Conservation (phyloP, 2,113 vertebrate species). For the Acanthisitta chloris region DNA sequence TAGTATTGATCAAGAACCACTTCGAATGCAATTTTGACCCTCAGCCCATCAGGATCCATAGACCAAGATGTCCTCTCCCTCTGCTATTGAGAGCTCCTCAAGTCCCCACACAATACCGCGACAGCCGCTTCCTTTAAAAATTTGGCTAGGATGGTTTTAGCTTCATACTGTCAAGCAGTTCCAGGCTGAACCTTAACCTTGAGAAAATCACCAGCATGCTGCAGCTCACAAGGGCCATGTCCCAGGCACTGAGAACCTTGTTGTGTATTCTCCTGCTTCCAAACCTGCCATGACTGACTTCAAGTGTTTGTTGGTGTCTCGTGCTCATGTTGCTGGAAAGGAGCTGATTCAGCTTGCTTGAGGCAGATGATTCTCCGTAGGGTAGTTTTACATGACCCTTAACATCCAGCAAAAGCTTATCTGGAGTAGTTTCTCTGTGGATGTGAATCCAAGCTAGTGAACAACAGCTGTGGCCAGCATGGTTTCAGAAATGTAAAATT, state of each 20-base stretch:
- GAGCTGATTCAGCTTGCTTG: not conserved
- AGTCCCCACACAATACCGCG: not conserved
- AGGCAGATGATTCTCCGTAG: not conserved
- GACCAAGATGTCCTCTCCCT: not conserved
- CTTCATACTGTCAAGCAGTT: not conserved
- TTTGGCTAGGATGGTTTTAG: not conserved
- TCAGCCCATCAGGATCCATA: not conserved
- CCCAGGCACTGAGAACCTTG: not conserved
- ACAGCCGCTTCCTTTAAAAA: not conserved
- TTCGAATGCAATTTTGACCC: not conserved
- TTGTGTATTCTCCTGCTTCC: not conserved
- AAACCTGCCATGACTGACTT: not conserved
- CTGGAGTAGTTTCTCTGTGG: not conserved
- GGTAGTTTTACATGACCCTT: not conserved
- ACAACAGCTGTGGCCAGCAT: not conserved
- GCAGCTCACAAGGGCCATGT: not conserved
- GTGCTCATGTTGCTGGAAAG: fast-evolving
- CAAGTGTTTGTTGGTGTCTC: not conserved
- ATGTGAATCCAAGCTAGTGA: not conserved
- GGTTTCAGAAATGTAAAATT: not conserved
- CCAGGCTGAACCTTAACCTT: not conserved
- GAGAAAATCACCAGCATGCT: not conserved
- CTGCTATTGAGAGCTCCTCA: not conserved
- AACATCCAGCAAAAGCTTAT: not conserved
- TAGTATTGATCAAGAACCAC: not conserved